phyloP scores from a whole-genome alignment of 37 sponge, comb jelly and placozoan genomes.

The Halichondria panicea region DNA sequence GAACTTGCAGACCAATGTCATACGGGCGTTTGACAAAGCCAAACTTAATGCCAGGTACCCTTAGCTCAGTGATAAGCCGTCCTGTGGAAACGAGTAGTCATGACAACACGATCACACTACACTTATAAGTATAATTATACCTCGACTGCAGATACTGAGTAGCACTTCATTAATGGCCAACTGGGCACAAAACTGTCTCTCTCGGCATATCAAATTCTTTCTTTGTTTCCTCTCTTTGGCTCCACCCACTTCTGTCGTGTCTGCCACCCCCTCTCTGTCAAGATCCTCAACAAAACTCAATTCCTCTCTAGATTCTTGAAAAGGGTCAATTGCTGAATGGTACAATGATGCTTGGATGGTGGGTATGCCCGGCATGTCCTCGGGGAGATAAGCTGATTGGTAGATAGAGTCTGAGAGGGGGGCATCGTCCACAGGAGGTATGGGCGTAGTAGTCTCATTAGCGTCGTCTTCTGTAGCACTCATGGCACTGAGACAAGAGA shows the following conservation, averaged over 20 bases:
- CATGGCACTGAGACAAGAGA: conserved; percentile 36
- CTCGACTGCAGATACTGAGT: conserved; percentile 58
- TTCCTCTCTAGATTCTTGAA: no score
- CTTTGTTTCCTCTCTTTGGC: conserved; percentile 22
- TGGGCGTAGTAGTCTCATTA: neutral
- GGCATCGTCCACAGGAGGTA: no score
- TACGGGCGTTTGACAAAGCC: conserved; percentile 58
- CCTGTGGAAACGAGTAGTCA: conserved; percentile 37
- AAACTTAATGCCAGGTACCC: conserved; percentile 48
- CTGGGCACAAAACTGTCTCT: conserved; percentile 38
- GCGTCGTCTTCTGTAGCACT: neutral
- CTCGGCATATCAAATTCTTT: conserved; percentile 11
- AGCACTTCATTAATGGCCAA: conserved; percentile 47
- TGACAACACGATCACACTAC: no score
- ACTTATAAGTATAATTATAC: conserved; percentile 33
- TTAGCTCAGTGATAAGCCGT: conserved; percentile 44
- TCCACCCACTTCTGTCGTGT: neutral
- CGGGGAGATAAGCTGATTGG: conserved; percentile 22
- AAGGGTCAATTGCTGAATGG: conserved; percentile 4
- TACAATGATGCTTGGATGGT: conserved; percentile 16
- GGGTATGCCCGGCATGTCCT: neutral
- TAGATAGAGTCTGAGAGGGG: no score
- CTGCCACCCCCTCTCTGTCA: neutral
- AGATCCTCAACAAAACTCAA: neutral
- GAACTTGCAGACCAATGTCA: conserved; percentile 41